Evolutionary conservation across 2,797 vertebrate genomes (phyloP).

Genomic region (Pelobates cultripes): DNA sequence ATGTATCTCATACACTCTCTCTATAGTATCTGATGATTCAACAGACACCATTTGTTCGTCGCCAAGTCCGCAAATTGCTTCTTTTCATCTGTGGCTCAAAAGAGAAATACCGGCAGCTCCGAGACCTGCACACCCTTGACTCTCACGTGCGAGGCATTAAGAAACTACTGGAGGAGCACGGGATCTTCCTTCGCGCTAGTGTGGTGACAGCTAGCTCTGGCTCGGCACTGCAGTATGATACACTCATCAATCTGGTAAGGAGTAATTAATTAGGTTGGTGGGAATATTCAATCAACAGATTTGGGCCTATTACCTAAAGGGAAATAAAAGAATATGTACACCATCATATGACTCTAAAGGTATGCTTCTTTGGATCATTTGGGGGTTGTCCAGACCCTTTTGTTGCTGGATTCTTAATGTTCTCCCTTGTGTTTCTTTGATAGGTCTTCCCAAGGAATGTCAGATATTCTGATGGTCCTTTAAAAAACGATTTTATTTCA

Average conservation of each 20-base stretch:
- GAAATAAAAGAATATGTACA: too few relatives aligned
- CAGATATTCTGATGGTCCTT: too few relatives aligned
- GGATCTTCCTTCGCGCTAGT: conserved; percentile 91
- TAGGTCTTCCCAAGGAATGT: too few relatives aligned
- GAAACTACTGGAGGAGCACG: conserved; percentile 95
- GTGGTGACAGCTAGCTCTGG: conserved; percentile 95
- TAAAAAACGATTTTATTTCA: too few relatives aligned
- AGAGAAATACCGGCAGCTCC: conserved; percentile 95
- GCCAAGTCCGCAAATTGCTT: conserved; percentile 95
- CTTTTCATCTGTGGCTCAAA: conserved; percentile 98
- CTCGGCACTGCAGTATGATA: conserved; percentile 95
- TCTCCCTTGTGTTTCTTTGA: too few relatives aligned
- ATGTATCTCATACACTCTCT: background rate
- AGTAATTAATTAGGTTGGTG: too few relatives aligned
- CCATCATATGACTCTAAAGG: too few relatives aligned
- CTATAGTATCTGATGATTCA: conserved; percentile 97
- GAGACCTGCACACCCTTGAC: conserved; percentile 94
- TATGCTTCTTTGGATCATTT: too few relatives aligned
- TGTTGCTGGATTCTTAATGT: too few relatives aligned
- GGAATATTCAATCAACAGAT: too few relatives aligned
- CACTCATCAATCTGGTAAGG: conserved; percentile 91
- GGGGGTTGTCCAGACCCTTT: too few relatives aligned
- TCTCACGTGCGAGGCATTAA: conserved; percentile 94
- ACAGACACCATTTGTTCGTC: conserved; percentile 94
- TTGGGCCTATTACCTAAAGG: background rate